Conservation (phyloP, 1,140 invertebrate genomes). For the Lithobius niger region DNA sequence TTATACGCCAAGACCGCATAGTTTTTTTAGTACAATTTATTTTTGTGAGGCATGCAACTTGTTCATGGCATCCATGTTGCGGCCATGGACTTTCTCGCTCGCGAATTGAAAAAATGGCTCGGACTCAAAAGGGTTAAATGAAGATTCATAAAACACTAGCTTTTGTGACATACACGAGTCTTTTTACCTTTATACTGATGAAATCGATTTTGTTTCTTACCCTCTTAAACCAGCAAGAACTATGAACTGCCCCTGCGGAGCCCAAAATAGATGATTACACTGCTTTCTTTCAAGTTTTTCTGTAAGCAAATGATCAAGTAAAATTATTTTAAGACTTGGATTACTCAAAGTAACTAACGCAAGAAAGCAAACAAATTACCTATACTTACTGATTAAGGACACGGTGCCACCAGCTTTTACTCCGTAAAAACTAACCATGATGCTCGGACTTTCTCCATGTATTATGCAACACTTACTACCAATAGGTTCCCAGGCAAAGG, state of each 20-base stretch:
- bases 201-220: constrained; percentile 20
- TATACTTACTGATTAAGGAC: constrained; percentile 54
- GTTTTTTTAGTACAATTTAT: no score
- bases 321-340: not conserved
- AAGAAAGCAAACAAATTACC: not conserved
- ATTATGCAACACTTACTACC: constrained; percentile 93
- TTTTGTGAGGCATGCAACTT: no score
- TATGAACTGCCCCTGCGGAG: constrained; percentile 87
- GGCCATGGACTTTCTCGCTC: no score
- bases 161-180: no score
- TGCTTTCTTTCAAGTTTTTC: constrained; percentile 79
- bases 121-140: no score
- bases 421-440: constrained; percentile 87
- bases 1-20: no score
- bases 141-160: no score
- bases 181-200: no score
- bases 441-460: constrained; percentile 76
- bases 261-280: constrained; percentile 94
- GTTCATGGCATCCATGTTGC: no score
- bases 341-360: not conserved
- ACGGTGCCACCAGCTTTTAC: constrained; percentile 77
- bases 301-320: constrained; percentile 21
- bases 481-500: constrained; percentile 97
- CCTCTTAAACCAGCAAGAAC: constrained; percentile 68
- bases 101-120: no score